Evolutionary conservation across 2,797 vertebrate species (phyloP), one percentile per base, ranked within the genome.

Genomic region (Microctenopoma steveboyesi): DNA sequence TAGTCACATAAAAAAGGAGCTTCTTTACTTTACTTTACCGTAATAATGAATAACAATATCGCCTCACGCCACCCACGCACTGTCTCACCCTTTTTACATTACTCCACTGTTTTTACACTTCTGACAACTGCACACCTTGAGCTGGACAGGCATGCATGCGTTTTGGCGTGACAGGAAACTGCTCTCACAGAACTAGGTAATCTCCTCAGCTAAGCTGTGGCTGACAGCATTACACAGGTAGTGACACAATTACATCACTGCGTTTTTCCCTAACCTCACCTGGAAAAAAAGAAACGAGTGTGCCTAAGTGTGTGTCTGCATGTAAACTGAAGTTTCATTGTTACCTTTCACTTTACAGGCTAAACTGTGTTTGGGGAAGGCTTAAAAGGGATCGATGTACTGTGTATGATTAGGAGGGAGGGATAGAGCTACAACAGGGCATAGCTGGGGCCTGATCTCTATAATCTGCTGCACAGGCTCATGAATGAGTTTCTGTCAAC

Each of bases 71-170:
- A 48, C 68, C 39, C 47, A 18, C 64, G 0, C 5, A 76, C 46
- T 58, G 57, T 61, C 79, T 83, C 81, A 45, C 76, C 69, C 69
- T 35, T 64, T 85, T 82, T 82, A 71, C 81, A 74, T 76, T 69
- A 76, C 56, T 46, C 43, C 0, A 22, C 76, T 90, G 84, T 82
- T 86, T 86, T 86, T 86, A 85, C 79, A 83, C 48, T 35, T 43
- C 40, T 71, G 65, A 70, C 73, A 81, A 79, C 66, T 33, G 6
- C 70, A 58, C 68, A 71, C 11, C 33, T 35, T 35, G 39, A 51
- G 7, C 46, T 25, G 49, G 22, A 16, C 0, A 7, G 15, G 25
- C 27, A 11, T 10, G 37, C 1, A 2, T 51, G 51, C 40, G 48
- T 47, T 43, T 59, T 43, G 42, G 59, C 47, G 11, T 18, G 69